Percentiles rank a stretch among this genome's conserved stretches.
Conservation (phyloP, 2,797 vertebrate genomes). For the Lepidocolaptes lacrymiger region DNA sequence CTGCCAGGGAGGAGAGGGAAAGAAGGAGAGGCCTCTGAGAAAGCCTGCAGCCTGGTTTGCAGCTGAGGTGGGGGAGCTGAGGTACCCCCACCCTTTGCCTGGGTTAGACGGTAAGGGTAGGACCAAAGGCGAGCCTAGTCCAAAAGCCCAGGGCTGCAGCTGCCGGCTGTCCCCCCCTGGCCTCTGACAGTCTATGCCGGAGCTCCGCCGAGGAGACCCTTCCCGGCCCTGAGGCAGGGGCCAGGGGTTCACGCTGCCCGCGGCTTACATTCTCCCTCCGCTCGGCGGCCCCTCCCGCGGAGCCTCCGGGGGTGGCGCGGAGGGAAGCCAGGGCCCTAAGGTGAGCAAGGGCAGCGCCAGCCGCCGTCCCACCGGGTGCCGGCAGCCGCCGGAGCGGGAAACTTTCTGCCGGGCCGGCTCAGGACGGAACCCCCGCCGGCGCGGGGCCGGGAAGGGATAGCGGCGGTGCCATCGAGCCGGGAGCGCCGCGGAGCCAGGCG, state of each 20-base stretch:
- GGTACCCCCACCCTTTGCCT: neutral
- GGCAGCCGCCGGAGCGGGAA: neutral
- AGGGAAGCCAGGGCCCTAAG: neutral
- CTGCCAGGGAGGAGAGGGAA: neutral
- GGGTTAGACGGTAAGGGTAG: neutral
- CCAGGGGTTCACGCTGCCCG: neutral
- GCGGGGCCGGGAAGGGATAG: no score
- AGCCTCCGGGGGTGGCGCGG: neutral
- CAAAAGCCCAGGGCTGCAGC: neutral
- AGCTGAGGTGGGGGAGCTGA: neutral
- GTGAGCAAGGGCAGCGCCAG: neutral
- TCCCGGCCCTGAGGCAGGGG: neutral
- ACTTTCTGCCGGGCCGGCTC: neutral
- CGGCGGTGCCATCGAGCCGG: neutral
- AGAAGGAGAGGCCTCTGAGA: neutral
- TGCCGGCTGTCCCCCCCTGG: neutral
- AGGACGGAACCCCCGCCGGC: neutral
- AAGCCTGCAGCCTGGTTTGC: neutral
- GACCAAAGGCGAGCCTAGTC: neutral
- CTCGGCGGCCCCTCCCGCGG: neutral
- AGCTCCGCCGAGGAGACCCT: neutral
- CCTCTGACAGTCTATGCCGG: no score
- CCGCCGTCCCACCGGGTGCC: neutral
- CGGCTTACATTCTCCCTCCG: neutral
- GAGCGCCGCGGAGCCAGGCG: neutral